phyloP scores from a whole-genome alignment of 2,888 invertebrate genomes.

The Agrotis puta region DNA sequence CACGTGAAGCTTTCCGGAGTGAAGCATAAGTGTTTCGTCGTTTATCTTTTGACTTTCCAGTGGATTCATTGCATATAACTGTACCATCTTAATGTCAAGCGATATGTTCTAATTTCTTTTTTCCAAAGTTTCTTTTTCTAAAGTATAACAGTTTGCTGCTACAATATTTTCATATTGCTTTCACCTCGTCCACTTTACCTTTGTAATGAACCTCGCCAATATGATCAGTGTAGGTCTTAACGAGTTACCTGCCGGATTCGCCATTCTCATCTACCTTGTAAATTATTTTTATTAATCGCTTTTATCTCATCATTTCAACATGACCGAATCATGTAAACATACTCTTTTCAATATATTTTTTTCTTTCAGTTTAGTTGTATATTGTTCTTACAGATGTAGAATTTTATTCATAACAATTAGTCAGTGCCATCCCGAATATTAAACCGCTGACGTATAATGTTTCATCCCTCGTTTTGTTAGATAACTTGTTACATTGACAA shows the following conservation, averaged over 20 bases:
- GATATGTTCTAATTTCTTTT: neutral
- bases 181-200: too few species aligned
- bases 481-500: neutral
- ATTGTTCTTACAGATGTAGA: neutral
- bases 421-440: constrained; percentile 28
- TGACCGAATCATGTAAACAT: too few species aligned
- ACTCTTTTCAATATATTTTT: too few species aligned
- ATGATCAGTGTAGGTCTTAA: too few species aligned
- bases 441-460: neutral
- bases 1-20: neutral
- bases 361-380: too few species aligned
- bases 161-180: too few species aligned
- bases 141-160: neutral
- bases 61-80: neutral
- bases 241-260: too few species aligned
- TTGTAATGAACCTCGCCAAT: too few species aligned
- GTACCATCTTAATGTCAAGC: too few species aligned
- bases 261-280: too few species aligned
- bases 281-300: too few species aligned
- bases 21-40: neutral
- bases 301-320: too few species aligned
- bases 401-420: constrained; percentile 21
- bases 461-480: neutral
- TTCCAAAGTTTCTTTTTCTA: neutral
- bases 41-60: neutral